Evolutionary conservation across 2,113 vertebrate species (phyloP).

Genomic region (Ameiurus melas): DNA sequence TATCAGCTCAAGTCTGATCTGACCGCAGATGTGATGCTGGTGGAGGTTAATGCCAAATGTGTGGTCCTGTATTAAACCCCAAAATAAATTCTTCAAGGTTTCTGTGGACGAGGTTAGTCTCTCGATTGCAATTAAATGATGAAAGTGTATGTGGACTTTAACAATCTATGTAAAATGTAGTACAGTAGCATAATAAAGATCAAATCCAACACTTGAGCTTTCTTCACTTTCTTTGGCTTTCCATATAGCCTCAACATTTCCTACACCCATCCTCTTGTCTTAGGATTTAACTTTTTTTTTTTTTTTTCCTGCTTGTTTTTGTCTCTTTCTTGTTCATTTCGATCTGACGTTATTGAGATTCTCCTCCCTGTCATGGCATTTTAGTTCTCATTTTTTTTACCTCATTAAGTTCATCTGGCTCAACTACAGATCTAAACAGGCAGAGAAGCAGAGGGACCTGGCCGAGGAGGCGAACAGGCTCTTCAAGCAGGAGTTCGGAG

Average conservation of each 20-base stretch:
- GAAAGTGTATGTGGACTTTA: constrained; percentile 85
- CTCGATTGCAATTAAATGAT: constrained; percentile 50
- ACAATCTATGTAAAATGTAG: constrained; percentile 91
- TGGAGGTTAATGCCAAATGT: constrained; percentile 24
- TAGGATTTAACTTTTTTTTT: constrained; percentile 48
- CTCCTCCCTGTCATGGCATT: constrained; percentile 77
- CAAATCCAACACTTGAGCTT: constrained; percentile 75
- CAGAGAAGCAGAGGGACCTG: constrained; percentile 81
- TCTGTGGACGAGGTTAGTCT: constrained; percentile 48
- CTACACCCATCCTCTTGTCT: constrained; percentile 32
- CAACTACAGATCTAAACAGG: constrained; percentile 92
- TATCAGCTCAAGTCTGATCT: constrained; percentile 6
- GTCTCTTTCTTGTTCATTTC: constrained; percentile 46
- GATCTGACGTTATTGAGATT: constrained; percentile 25
- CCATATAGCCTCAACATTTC: constrained; percentile 17
- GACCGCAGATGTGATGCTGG: not conserved
- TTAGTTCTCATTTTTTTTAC: constrained; percentile 65
- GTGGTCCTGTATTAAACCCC: constrained; percentile 20
- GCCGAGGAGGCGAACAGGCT: constrained; percentile 90
- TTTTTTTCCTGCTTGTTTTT: constrained; percentile 49
- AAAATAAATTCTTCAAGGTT: constrained; percentile 32
- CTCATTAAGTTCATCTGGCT: constrained; percentile 87
- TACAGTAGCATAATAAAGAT: constrained; percentile 86
- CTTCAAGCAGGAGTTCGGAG: constrained; percentile 98
- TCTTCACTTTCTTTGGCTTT: constrained; percentile 76